A percentile compares a stretch with the other conserved stretches of the same genome.
These are phyloP conservation scores for Pitangus sulphuratus DNA, from an alignment of 2,797 vertebrate species.

Conservation along the genomic window DNA sequence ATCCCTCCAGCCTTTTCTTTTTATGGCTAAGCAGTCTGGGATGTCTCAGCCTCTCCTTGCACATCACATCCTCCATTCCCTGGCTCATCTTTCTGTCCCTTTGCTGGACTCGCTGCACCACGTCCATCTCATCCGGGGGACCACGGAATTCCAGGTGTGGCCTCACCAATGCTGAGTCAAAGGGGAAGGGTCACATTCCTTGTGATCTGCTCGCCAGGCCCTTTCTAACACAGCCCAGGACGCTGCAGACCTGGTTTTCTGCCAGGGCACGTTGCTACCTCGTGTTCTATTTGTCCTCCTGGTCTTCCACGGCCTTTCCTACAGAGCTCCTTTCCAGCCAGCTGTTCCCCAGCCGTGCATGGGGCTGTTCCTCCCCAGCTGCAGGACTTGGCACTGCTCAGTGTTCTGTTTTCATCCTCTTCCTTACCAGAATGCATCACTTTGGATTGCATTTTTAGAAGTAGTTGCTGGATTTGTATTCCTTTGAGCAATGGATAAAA, in stretches of 20 bases:
- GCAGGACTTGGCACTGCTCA: background rate
- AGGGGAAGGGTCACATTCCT: background rate
- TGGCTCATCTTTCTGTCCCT: background rate
- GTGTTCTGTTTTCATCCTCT: background rate
- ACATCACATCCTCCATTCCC: background rate
- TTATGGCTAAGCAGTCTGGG: background rate
- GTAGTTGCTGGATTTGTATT: background rate
- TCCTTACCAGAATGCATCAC: background rate
- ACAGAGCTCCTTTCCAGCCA: background rate
- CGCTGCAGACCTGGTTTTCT: background rate
- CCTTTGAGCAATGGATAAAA: background rate
- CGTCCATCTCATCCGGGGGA: accelerated
- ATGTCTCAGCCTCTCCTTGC: background rate
- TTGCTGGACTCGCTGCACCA: background rate
- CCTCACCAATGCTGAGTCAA: accelerated
- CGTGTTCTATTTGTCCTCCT: background rate
- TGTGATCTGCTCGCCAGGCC: background rate
- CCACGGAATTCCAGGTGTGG: background rate
- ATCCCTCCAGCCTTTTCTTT: accelerated
- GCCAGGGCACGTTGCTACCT: accelerated
- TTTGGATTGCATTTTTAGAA: background rate
- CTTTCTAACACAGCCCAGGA: background rate
- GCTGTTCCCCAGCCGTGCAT: background rate
- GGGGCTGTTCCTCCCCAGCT: background rate
- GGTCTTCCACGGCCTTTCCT: background rate